Evolutionary conservation across 2,113 vertebrate genomes (phyloP), one percentile per base, ranked within the genome.

Genomic region (Mixornis gularis): DNA sequence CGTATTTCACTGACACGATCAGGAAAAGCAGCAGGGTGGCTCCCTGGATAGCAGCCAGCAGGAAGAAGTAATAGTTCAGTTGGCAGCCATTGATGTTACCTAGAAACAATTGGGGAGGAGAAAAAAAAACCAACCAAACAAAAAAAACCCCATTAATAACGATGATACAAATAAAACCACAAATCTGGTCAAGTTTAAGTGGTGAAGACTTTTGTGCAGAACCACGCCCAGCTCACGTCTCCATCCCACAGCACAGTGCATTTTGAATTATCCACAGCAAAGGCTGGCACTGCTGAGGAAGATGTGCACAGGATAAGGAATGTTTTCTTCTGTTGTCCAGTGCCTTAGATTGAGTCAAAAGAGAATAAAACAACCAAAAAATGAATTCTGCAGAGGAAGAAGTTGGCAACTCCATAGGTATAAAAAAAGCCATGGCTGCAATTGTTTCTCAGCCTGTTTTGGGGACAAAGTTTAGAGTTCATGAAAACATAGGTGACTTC

Each of bases 41-140:
- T 56, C 98, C 99, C 81, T 99, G 99, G 91, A 99, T 98, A 12
- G 98, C 99, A 2, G 99, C 99, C 97, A 99, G 97, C 46, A 99
- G 96, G 69, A 99, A 99, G 93, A 99, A 99, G 84, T 99, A 99
- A 90, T 99, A 99, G 97, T 99, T 98, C 87, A 99, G 96, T 14
- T 97, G 97, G 95, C 99, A 99, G 91, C 98, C 98, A 2, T 99
- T 99, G 89, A 99, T 99, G 60, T 99, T 99, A 44, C 99, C 98
- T 99, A 55, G 24, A 68, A 89, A 64, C 73, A 81, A 62, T 30
- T 2, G 8, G 51, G 69, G 32, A 94, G 74, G 24, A 72, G 12
- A 11, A 7, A 59, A 91, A 48, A 41, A 21, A 40, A 4, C 7
- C 4, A 46, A 29, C 8, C 20, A 46, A 16, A 43, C 15, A 9